A percentile compares a stretch with the other conserved stretches of the same genome.
Evolutionary conservation across 2,113 vertebrate species (phyloP).

Genomic region (Otus sunia): DNA sequence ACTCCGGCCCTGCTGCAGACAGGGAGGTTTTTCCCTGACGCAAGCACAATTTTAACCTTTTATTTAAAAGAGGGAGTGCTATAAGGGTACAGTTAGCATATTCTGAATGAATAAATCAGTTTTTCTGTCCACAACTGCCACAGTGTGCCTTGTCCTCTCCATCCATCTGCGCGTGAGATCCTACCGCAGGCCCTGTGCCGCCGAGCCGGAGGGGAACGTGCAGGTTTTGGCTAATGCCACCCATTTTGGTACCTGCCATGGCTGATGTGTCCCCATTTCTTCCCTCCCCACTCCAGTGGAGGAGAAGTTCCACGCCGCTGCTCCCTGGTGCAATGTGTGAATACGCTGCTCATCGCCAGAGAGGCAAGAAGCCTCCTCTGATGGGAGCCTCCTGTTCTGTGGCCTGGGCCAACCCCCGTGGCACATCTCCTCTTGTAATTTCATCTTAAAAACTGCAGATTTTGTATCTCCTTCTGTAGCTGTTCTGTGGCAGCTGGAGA

Average conservation of each 20-base stretch:
- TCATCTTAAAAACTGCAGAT: not conserved
- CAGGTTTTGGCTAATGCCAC: rapidly evolving
- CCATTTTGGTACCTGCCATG: not conserved
- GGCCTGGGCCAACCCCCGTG: not conserved
- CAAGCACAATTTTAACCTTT: not conserved
- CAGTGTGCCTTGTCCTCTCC: not conserved
- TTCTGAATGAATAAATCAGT: too few species aligned
- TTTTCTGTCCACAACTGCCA: not conserved
- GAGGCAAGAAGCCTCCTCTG: not conserved
- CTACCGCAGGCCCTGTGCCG: too few species aligned
- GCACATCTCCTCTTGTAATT: not conserved
- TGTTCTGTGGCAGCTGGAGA: not conserved
- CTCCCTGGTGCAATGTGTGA: not conserved
- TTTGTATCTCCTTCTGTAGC: not conserved
- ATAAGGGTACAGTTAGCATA: rapidly evolving
- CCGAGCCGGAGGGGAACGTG: rapidly evolving
- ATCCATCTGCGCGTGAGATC: rapidly evolving
- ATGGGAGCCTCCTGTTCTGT: not conserved
- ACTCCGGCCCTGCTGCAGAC: not conserved
- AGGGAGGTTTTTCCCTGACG: not conserved
- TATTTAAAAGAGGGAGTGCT: not conserved
- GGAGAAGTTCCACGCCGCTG: rapidly evolving
- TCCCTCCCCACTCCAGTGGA: not conserved
- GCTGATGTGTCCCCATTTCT: not conserved
- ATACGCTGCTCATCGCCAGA: not conserved